Conservation (phyloP, 1,140 invertebrate genomes). For the Copidosoma floridanum region DNA sequence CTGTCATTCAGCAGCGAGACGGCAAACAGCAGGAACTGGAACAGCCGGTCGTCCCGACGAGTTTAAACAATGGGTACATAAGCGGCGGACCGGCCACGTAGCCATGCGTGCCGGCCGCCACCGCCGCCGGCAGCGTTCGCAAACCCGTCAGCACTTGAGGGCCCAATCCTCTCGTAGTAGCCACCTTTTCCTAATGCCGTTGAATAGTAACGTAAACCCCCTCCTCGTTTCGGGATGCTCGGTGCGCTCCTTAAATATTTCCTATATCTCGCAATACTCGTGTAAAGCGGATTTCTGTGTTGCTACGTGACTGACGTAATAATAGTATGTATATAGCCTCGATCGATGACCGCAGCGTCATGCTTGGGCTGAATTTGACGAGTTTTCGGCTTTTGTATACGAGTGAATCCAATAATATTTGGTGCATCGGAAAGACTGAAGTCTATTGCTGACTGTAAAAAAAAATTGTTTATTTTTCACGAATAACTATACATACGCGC, state of each 20-base stretch:
- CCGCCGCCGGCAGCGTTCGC: conserved; percentile 17
- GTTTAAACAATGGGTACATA: conserved; percentile 52
- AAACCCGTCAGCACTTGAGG: conserved; percentile 23
- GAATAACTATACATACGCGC: too few species aligned
- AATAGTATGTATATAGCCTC: too few species aligned
- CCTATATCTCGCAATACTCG: too few species aligned
- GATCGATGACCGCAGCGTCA: too few species aligned
- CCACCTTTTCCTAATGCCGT: too few species aligned
- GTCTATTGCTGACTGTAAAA: too few species aligned
- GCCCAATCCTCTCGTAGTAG: too few species aligned
- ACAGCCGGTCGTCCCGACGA: conserved; percentile 9
- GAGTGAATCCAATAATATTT: too few species aligned
- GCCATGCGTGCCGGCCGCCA: conserved; percentile 26
- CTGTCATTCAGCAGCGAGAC: conserved; percentile 12
- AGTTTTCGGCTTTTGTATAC: too few species aligned
- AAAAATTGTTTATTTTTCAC: too few species aligned
- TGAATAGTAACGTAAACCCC: background rate
- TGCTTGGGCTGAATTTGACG: too few species aligned
- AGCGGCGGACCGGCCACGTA: conserved; percentile 49
- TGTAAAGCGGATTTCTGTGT: background rate
- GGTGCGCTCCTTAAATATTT: background rate
- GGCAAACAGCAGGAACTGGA: conserved; percentile 6
- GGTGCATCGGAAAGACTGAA: too few species aligned
- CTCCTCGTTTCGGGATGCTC: background rate
- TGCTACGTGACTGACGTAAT: background rate